phyloP scores from a whole-genome alignment of 2,888 invertebrate species.

The Melitaea athalia region DNA sequence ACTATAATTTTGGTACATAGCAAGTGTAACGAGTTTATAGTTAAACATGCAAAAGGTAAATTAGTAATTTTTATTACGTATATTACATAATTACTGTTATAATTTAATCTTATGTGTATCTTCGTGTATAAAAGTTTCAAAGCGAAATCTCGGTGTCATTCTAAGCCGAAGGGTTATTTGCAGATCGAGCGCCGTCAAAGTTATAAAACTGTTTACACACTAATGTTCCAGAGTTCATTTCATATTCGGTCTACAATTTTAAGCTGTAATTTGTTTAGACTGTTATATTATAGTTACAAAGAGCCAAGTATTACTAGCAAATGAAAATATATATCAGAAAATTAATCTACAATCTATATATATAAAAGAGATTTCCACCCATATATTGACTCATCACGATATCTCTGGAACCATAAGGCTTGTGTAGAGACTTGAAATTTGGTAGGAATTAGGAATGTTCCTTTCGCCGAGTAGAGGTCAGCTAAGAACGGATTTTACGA shows the following conservation, averaged over 20 bases:
- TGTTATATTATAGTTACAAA: too few relatives aligned
- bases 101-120: not conserved
- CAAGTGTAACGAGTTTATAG: not conserved
- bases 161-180: not conserved
- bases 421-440: too few relatives aligned
- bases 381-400: too few relatives aligned
- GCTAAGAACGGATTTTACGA: too few relatives aligned
- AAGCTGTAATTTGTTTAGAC: not conserved
- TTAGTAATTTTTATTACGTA: not conserved
- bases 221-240: not conserved
- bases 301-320: too few relatives aligned
- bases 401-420: too few relatives aligned
- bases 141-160: not conserved
- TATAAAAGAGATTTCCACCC: too few relatives aligned
- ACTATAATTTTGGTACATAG: too few relatives aligned
- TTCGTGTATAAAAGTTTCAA: not conserved
- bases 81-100: not conserved
- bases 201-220: conserved; percentile 1
- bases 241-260: not conserved
- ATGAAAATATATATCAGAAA: too few relatives aligned
- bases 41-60: not conserved
- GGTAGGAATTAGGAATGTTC: too few relatives aligned
- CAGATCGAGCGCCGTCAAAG: not conserved
- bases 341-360: too few relatives aligned
- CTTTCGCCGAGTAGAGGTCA: too few relatives aligned